Evolutionary conservation across 2,888 invertebrate species (phyloP), one percentile per base, ranked within the genome.

Genomic region (Amphimallon solstitiale): DNA sequence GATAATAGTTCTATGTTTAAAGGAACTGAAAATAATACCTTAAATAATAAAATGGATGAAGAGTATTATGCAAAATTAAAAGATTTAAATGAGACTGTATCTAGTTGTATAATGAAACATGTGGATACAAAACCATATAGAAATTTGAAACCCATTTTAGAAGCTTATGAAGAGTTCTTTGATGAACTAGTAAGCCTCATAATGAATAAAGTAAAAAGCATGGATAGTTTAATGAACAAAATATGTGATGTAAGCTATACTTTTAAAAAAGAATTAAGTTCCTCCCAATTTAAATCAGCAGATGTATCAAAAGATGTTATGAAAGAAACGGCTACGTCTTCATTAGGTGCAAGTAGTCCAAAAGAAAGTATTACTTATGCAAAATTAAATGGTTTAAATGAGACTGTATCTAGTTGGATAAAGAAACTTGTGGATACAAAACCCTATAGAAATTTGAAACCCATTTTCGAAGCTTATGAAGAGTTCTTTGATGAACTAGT

Each of bases 391-490:
- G 89, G 89, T 6, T 85, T 97, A 19, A 97, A 97, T 83, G 89
- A 90, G 79, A 89, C 91, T 75, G 90, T 96, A 0, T 85, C 90
- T 9, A 87, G 89, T 62, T 97, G 96, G 94, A 93, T 97, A 46
- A 89, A 90, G 75, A 87, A 89, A 69, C 92, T 95, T 81, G 90
- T 97, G 3, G 91, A 92, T 71, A 86, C 90, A 72, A 93, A 92
- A 80, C 92, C 95, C 0, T 86, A 91, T 66, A 93, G 95, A 79
- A 91, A 94, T 78, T 84, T 97, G 35, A 89, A 92, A 17, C 97
- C 97, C 21, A 90, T 96, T 77, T 96, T 97, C 81, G 88, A 87
- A 71, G 94, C 94, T 80, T 95, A 95, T 81, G 90, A 93, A 73
- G 89, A 86, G 72, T 87, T 93, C 81, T 81, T 91, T 1, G 86